Evolutionary conservation across 2,888 invertebrate species (phyloP).

Genomic region (Torymus auratus): DNA sequence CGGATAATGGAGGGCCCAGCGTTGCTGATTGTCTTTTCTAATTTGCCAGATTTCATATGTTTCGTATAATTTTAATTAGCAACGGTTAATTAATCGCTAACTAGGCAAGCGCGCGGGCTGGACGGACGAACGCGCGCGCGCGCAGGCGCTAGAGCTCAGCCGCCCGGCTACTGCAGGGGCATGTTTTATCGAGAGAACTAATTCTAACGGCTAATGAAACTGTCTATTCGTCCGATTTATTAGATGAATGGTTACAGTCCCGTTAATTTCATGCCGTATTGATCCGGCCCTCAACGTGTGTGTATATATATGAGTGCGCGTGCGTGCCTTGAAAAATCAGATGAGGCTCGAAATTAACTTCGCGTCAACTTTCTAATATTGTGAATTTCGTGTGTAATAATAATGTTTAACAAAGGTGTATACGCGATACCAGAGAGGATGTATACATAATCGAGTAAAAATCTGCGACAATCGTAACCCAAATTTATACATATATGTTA

Average conservation of each 20-base stretch:
- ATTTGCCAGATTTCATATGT: constrained; percentile 3
- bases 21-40: constrained; percentile 17
- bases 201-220: constrained; percentile 28
- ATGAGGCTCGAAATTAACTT: background rate
- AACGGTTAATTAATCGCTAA: constrained; percentile 26
- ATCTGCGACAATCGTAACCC: no score
- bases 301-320: no score
- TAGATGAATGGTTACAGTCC: constrained; percentile 6
- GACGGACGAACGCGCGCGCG: no score
- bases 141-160: no score
- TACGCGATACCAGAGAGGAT: no score
- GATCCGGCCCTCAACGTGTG: background rate
- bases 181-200: constrained; percentile 14
- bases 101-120: background rate
- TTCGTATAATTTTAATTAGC: constrained; percentile 36
- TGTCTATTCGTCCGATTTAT: constrained; percentile 36
- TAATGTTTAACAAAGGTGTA: no score
- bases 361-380: background rate
- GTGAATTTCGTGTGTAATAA: no score
- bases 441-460: no score
- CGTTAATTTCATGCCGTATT: constrained; percentile 1
- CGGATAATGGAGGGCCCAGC: background rate
- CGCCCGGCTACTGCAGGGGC: no score
- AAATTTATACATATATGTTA: no score
- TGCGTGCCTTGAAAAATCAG: no score